Base-by-base conservation (phyloP, 2,113 vertebrate species). In the Alethe castanea region DNA sequence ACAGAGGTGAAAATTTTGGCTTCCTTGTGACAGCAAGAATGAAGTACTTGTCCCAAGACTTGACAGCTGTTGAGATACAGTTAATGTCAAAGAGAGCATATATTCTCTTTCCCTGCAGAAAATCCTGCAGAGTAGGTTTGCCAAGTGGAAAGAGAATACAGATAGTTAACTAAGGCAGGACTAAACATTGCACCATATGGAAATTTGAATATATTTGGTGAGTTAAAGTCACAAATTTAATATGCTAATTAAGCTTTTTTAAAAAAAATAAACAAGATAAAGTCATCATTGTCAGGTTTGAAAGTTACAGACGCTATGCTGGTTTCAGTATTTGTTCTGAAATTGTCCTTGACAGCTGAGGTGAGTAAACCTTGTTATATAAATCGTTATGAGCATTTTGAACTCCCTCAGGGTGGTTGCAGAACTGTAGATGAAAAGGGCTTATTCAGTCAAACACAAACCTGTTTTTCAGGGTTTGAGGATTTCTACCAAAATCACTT, bases 291-390 rank as follows among this genome's bases (percentile, higher is more conserved):
- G 56, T 76, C 20, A 52, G 11, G 11, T 66, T 65, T 62, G 53
- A 87, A 79, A 93, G 35, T n/a, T 85, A 31, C 23, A 29, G 16
- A 80, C 52, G 6, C 40, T 80, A 13, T 6, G 1, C 29, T 33
- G 19, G 12, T 52, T 95, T 93, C 90, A 69, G 80, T 69, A 91
- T 87, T 94, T 95, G 8, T 90, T 95, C 66, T 80, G 45, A 90
- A 84, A 95, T 73, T 67, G n/a, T 80, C 59, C 52, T 87, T 96
- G 90, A 76, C 62, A 93, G 52, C 9, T 59, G 40, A 92, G 59
- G 38, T 86, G 56, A 89, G 44, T 84, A 80, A 83, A 77, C 48
- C 40, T 57, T 65, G 35, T 81, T 82, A 81, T 20, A 54, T 62
- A 81, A 70, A 95, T 88, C 57, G 84, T 89, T 81, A 89, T 79